Base-by-base conservation (phyloP, 2,113 vertebrate genomes). In the Pithys albifrons region DNA sequence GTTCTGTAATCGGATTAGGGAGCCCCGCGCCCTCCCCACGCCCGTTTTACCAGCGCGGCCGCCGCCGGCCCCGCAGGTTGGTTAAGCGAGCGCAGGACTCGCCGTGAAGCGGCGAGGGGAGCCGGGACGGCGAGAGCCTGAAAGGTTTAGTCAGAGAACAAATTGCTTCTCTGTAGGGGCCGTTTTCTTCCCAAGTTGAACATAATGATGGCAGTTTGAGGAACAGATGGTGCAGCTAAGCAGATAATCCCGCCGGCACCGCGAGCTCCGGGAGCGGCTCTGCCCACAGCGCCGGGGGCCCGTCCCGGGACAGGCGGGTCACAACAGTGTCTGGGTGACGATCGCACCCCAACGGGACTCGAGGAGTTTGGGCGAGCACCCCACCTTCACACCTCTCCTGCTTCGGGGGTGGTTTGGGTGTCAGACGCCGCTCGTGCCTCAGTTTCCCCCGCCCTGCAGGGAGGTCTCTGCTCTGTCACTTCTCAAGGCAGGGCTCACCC, bases 91-190 rank as follows among this genome's bases (percentile, higher is more conserved):
- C 59, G 5, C 33, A 9, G 64, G 62, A 72, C 86, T 48, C 48
- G 61, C 61, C 20, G 74, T 9, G 90, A 65, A 6, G 58, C 28
- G 62, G 70, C 45, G 81, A 35, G 28, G 12, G 76, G 20, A 79
- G 71, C 79, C 33, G 10, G 72, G 91, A n/a, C 25, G 57, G 78
- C 35, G 27, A 85, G 74, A 93, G 91, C 88, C 95, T 97, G 94
- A 95, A 96, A 95, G 95, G 90, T 96, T 97, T 85, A 96, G 97
- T 86, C 94, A 96, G 95, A 7, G 93, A 96, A 97, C 97, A 97
- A 97, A 97, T 97, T 97, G 96, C 97, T 92, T 97, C 97, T 96
- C 97, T 69, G 90, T 96, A 96, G 97, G 97, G 92, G 97, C 96
- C 95, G 69, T 95, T 97, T 95, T 93, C 94, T 93, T 96, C 94